Base-by-base conservation (phyloP, 2,888 invertebrate species). In the Heteromurus nitidus region DNA sequence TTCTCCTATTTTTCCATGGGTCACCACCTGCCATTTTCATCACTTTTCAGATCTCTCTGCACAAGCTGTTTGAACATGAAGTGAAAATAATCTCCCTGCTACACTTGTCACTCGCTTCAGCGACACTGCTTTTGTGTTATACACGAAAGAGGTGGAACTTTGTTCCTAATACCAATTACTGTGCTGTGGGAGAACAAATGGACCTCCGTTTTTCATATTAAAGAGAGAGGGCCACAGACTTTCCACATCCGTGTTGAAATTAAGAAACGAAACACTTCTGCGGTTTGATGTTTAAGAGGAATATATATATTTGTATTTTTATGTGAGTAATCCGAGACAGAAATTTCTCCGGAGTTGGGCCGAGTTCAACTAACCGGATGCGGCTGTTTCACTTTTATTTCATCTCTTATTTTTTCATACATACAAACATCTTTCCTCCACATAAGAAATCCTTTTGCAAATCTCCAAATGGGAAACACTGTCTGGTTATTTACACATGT, bases 21-120 rank as follows among this genome's bases (percentile, higher is more conserved):
- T 83, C 83, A 72, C 67, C 75, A 75, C 80, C 74, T 75, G 80
- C 74, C 80, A 83, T 80, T 73, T 67, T 74, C 53, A 42, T 80
- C 80, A 69, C 64, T 69, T 65, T 55, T 24, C 26, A 73, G 47
- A 74, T 55, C 55, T 22, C 55, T 20, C 22, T 55, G 7, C 22
- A 55, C 20, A 60, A 60, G n/a, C 30, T 60, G n/a, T n/a, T n/a
- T n/a, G n/a, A 30, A 30, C 30, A 58, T 58, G 22, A 58, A 62
- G 18, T 7, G 13, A 20, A n/a, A 24, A 24, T 24, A 36, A 36
- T 22, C 20, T 55, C 18, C 44, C 50, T 50, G 42, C 53, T 42
- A 50, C 77, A 55, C 80, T 76, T 76, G 76, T 76, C 76, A 68
- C 76, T 60, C 76, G 75, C 55, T 22, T 55, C 55, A 3, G 11